Base-by-base conservation (phyloP, 2,888 invertebrate genomes). In the Xestobium rufovillosum region DNA sequence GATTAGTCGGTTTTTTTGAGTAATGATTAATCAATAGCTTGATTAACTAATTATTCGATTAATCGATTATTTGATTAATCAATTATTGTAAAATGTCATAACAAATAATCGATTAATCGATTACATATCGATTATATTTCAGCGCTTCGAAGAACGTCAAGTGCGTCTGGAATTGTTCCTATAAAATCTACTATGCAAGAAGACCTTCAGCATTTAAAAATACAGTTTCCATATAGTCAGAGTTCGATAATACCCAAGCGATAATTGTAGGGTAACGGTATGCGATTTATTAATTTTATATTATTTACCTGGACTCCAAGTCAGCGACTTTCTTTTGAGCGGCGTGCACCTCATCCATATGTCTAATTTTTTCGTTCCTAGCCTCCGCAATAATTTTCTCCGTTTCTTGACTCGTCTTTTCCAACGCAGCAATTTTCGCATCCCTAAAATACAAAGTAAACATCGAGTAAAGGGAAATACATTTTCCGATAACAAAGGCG, bases 271-370 rank as follows among this genome's bases (percentile, higher is more conserved):
- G 4, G n/a, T 8, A 23, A 23, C 23, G n/a, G 10, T 27, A 27
- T 10, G 11, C 4, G 26, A n/a, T 16, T 15, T 8, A 14, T 13
- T 30, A 28, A 16, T 2, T 36, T 14, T 31, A 13, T 30, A 35
- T 15, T 26, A 55, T 59, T 51, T 66, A 86, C 85, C 81, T 82
- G 58, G 85, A 78, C 66, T 90, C 89, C 12, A 88, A 68, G 59
- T 89, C 89, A 2, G 87, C 82, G n/a, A 84, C 75, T 59, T 83
- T 83, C 60, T 85, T 84, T 63, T 88, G 85, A 4, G 87, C 83
- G 6, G 80, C 80, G 59, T 89, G 87, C 14, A 88, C 75, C 58
- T 89, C 88, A 60, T 89, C 89, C 83, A 90, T 85, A 58, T 89
- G 88, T 32, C 83, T 76, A 55, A 89, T 80, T 63, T 88, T 87